phyloP scores from a whole-genome alignment of 2,888 invertebrate species.

The Microdon myrmicae region DNA sequence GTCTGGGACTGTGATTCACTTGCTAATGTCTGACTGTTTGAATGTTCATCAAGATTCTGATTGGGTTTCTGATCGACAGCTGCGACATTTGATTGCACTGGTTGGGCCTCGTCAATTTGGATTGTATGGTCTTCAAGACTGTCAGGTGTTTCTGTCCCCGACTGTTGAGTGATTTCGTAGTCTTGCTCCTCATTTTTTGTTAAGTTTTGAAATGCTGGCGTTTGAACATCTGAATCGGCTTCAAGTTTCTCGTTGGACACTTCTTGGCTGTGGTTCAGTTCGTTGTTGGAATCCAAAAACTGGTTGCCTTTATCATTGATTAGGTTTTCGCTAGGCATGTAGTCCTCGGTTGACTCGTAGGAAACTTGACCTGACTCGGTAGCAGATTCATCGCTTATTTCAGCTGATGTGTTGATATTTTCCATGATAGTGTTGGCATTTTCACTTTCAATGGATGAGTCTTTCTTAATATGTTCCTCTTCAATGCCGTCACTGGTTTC shows the following conservation, averaged over 20 bases:
- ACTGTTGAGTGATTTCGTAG: neutral
- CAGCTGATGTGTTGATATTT: constrained; percentile 28
- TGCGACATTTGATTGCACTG: neutral
- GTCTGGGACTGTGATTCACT: constrained; percentile 25
- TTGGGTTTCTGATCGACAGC: constrained; percentile 23
- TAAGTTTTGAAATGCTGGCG: constrained; percentile 18
- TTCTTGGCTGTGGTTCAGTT: constrained; percentile 22
- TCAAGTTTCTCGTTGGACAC: constrained; percentile 35
- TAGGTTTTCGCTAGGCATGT: constrained; percentile 27
- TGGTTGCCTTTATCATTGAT: constrained; percentile 18
- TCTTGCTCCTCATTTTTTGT: constrained; percentile 12
- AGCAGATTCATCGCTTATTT: constrained; percentile 28
- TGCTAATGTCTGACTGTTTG: constrained; percentile 15
- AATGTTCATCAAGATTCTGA: constrained; percentile 11
- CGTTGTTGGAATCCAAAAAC: constrained; percentile 9
- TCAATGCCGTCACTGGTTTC: constrained; percentile 6
- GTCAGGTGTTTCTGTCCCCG: constrained; percentile 21
- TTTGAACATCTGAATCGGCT: constrained; percentile 36
- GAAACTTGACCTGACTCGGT: constrained; percentile 9
- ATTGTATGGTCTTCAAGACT: constrained; percentile 29
- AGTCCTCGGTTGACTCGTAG: constrained; percentile 17
- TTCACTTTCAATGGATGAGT: constrained; percentile 20
- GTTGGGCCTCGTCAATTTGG: constrained; percentile 29
- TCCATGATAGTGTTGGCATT: constrained; percentile 25
- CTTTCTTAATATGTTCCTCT: constrained; percentile 8